Evolutionary conservation across 1,140 invertebrate genomes (phyloP).

Genomic region (Idris sp.): DNA sequence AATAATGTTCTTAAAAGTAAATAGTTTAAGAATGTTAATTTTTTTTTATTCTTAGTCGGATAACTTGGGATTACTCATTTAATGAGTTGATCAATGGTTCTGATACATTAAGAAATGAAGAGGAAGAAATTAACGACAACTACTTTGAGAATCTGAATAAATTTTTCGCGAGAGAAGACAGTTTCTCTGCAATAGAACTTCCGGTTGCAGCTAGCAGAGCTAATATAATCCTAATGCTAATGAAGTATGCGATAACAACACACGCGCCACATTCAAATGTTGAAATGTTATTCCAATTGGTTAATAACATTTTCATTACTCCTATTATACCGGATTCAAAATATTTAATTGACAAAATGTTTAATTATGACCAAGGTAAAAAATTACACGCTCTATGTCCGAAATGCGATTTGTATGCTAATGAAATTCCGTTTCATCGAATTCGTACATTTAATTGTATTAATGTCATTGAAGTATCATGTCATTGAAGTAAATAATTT

Average conservation of each 20-base stretch:
- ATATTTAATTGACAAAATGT: conserved; percentile 12
- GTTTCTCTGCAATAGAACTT: conserved; percentile 1
- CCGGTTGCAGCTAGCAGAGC: conserved; percentile 9
- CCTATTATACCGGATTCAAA: conserved; percentile 19
- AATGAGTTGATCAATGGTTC: no score
- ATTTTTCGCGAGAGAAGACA: conserved; percentile 3
- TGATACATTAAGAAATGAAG: no score
- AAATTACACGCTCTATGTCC: conserved; percentile 11
- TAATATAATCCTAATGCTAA: conserved; percentile 9
- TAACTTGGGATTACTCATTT: no score
- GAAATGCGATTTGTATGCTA: conserved; percentile 8
- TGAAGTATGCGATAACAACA: conserved; percentile 8
- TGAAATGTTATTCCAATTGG: conserved; percentile 7
- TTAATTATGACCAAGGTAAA: conserved; percentile 3
- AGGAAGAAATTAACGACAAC: no score
- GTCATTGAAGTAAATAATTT: no score
- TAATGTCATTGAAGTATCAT: no score
- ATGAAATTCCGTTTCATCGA: no score
- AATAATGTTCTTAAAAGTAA: no score
- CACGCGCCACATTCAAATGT: background rate
- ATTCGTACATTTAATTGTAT: no score
- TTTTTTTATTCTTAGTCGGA: no score
- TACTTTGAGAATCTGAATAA: background rate
- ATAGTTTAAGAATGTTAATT: no score
- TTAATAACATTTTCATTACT: conserved; percentile 21